Evolutionary conservation across 2,797 vertebrate genomes (phyloP), one percentile per base, ranked within the genome.

Genomic region (Poecilia picta): DNA sequence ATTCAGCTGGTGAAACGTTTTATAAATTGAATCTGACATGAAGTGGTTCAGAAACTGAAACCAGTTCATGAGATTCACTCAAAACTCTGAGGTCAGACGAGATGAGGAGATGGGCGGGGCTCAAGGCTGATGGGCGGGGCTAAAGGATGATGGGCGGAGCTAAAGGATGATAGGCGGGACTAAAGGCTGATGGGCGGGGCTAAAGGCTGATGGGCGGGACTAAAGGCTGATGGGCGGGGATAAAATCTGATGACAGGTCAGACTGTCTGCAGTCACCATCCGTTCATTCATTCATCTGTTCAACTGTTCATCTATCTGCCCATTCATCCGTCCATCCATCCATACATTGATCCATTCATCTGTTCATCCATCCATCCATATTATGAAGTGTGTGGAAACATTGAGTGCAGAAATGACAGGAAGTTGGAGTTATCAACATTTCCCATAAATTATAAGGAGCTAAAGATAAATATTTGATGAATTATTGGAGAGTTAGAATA

Each of bases 401-500:
- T 1, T 39, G 72, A 53, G 46, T 64, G 41, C 68, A 73, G 15
- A 73, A 53, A 83, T 46, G 59, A 4, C 59, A 53, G 51, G 57
- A 0, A 62, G 72, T 75, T n/a, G 74, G 36, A 70, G 77, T 62
- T 4, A 28, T 41, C 53, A 82, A 49, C 57, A 76, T 85, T 81
- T 84, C 59, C 43, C 82, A 62, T 83, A 74, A 33, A 83, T 78
- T 46, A 47, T 51, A 12, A 23, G 2, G 8, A 71, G n/a, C 62
- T 62, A 46, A 81, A 82, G 62, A 41, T 49, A 74, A 41, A 18
- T 78, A 66, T 68, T 81, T 75, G 39, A 77, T 89, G n/a, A 82
- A 78, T 81, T 81, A 86, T 74, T 73, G 10, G 16, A 59, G 81
- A 80, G 31, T 49, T 72, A 12, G 81, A 83, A 81, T 89, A 15